Base-by-base conservation (phyloP, 2,888 invertebrate species). In the Sthenelais limicola region DNA sequence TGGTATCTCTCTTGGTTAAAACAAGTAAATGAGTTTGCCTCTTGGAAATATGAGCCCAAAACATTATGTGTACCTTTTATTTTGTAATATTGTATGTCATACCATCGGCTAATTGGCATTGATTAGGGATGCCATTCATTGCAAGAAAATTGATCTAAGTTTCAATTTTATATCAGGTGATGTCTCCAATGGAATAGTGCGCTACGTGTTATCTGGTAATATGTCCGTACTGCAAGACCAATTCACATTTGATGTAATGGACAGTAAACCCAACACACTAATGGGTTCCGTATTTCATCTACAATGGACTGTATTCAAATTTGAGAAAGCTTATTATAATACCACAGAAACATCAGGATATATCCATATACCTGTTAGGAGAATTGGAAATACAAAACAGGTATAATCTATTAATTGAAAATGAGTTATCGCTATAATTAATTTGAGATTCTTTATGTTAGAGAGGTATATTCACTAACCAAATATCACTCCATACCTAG, bases 201-300 rank as follows among this genome's bases (percentile, higher is more conserved):
- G 80, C 0, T 87, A 86, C 76, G 78, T 83, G 30, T 74, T 86
- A 72, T 83, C 80, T 15, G 73, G 79, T 24, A 76, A 80, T 49
- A 76, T 76, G 15, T 48, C 77, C 2, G 74, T 74, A 7, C 78
- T 77, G 21, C 79, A 81, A 73, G 87, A 87, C 76, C 79, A 79
- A 68, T 83, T 85, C 74, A 81, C 80, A 58, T 86, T 86, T 81
- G 82, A 84, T 73, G 78, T 87, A 12, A 79, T 82, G 73, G 86
- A 86, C 78, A 81, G 81, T 33, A 81, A 81, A 67, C 85, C 84
- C 15, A 85, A 85, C 74, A 77, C 81, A 33, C 74, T 87, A 0
- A 76, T 82, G 18, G 82, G 81, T 47, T 84, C 84, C 72, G 77
- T 78, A 12, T 86, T 87, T 78, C 81, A 84, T 70, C 81, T 87